Conservation (phyloP, 2,888 invertebrate species). For the Rhimphoctona megacephalus region DNA sequence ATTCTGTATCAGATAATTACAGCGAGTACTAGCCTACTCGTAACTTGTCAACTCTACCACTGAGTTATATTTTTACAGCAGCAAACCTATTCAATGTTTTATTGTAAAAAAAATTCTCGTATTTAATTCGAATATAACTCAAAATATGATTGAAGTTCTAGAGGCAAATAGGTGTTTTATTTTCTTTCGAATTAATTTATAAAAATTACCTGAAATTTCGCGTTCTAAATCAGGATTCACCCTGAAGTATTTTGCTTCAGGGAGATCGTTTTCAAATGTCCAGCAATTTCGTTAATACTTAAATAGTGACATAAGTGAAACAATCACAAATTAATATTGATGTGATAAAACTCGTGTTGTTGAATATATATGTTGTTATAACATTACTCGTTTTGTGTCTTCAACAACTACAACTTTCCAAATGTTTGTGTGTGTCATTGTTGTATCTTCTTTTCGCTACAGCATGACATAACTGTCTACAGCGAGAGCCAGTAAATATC, state of each 20-base stretch:
- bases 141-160: background rate
- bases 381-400: background rate
- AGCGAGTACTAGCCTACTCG: too few relatives aligned
- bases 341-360: background rate
- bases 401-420: background rate
- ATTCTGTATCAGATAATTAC: too few relatives aligned
- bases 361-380: too few relatives aligned
- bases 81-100: too few relatives aligned
- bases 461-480: conserved; percentile 44
- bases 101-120: too few relatives aligned
- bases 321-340: background rate
- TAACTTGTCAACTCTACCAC: too few relatives aligned
- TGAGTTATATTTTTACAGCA: too few relatives aligned
- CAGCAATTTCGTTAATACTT: background rate
- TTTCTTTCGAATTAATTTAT: background rate
- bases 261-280: background rate
- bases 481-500: conserved; percentile 34
- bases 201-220: background rate
- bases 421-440: background rate
- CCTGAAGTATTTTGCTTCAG: background rate
- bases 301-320: background rate
- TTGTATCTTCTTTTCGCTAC: conserved; percentile 23
- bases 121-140: background rate
- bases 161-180: background rate
- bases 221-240: background rate